Evolutionary conservation across 1,140 invertebrate species (phyloP), one percentile per base, ranked within the genome.

Genomic region (Penaeus chinensis): DNA sequence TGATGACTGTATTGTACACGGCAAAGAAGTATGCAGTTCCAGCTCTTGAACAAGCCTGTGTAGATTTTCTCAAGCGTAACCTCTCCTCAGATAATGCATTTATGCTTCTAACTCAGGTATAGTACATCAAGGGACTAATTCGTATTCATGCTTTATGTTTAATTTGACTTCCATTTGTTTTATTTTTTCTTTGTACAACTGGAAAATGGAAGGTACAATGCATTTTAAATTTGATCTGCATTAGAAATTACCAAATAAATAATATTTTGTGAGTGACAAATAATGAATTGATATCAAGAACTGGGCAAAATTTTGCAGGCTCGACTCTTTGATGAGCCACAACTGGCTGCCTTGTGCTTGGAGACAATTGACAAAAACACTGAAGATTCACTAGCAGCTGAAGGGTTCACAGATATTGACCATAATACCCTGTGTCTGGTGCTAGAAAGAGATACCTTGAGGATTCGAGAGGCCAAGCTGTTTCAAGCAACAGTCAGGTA

Each of bases 21-120:
- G 96, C 96, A 11, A 97, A 97, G 91, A 97, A 97, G 91, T 97
- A 97, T 92, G 96, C 96, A 11, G 96, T 97, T 0, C 95, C 96
- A 19, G 95, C 96, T 18, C 92, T 97, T 84, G 96, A 97, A 91
- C 95, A 95, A 90, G 95, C 95, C 89, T 97, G 96, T 93, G 96
- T 97, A 2, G 96, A 97, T 90, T 97, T 96, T 92, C 92, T 97
- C 19, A 95, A 96, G 91, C 94, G 94, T 60, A 96, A 97, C 92
- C 93, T 97, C 42, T 95, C 95, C 71, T 94, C 95, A 84, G 96
- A 97, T 90, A 97, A 97, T 93, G 96, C 96, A n/a, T 97, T 97
- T 91, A 93, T 97, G 92, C 92, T 97, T 54, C 92, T 97, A 61
- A 96, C 96, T 0, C 94, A 94, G 90, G 91, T 91, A 65, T 37